Evolutionary conservation across 2,888 invertebrate species (phyloP), one percentile per base, ranked within the genome.

Genomic region (Deilephila elpenor): DNA sequence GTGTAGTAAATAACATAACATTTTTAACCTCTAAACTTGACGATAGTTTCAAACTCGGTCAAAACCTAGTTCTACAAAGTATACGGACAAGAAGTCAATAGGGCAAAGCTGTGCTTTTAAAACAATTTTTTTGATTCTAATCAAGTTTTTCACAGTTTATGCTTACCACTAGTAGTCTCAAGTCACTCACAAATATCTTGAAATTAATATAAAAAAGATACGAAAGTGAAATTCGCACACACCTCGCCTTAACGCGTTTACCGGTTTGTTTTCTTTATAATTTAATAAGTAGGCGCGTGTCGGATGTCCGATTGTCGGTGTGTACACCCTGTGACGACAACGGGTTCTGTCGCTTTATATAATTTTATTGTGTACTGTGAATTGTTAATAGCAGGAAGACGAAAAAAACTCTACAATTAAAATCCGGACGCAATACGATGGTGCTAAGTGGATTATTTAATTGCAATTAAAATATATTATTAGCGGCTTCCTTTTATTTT

Each of bases 241-340:
- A n/a, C 62, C 8, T 67, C 51, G 14, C 73, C 76, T 79, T 78
- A 79, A 75, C 75, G 74, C 78, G 73, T 81, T 81, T 84, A 88
- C 88, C 85, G 86, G 90, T 88, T 87, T 90, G 84, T 90, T 91
- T 92, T 91, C 88, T 89, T 91, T 89, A 89, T 92, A 91, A 93
- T 93, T 93, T 91, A 93, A 93, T 91, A 93, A 91, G 89, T 80
- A 84, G 81, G 78, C 91, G 87, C 89, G 92, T 91, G 92, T 89
- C 90, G 87, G 90, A 86, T 86, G 85, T 85, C 82, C 85, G 82
- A 88, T 91, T 90, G 90, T 90, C 82, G 78, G 79, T 89, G 89
- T 74, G 81, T 86, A 89, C 78, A 78, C 70, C 86, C 85, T 91
- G 90, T 91, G 87, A 92, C 92, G 86, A 77, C 53, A 51, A 59